Evolutionary conservation across 2,113 vertebrate genomes (phyloP).

Genomic region (Ardeotis arabs): DNA sequence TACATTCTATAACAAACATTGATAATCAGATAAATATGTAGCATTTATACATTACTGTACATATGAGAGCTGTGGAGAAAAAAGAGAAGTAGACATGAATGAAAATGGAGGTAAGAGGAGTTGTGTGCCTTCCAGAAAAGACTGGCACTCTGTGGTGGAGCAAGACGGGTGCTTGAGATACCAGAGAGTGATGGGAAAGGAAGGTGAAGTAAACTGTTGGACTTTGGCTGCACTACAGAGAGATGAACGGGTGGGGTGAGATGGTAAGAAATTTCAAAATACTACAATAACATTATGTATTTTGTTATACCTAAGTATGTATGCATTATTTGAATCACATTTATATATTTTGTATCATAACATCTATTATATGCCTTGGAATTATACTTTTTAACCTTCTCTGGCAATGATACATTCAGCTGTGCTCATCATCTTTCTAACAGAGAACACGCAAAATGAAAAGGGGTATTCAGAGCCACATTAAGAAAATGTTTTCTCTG

Average conservation of each 20-base stretch:
- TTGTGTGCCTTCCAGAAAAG: neutral
- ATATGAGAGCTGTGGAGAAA: neutral
- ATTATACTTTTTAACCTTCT: neutral
- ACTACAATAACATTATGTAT: neutral
- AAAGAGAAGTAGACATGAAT: neutral
- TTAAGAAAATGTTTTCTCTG: neutral
- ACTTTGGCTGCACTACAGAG: neutral
- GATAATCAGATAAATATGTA: neutral
- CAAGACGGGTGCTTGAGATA: rapidly evolving
- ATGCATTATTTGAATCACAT: neutral
- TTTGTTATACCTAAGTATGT: neutral
- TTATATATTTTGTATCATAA: neutral
- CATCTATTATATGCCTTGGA: neutral
- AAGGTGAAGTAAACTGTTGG: neutral
- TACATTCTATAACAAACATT: neutral
- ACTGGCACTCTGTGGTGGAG: neutral
- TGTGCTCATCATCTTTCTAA: neutral
- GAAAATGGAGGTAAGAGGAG: neutral
- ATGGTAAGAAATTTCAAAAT: neutral
- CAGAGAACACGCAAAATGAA: neutral
- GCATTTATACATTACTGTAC: neutral
- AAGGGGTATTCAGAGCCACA: neutral
- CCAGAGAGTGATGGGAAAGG: neutral
- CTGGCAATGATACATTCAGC: neutral
- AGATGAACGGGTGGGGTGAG: neutral